Conservation (phyloP, 2,888 invertebrate genomes). For the Corythucha ciliata region DNA sequence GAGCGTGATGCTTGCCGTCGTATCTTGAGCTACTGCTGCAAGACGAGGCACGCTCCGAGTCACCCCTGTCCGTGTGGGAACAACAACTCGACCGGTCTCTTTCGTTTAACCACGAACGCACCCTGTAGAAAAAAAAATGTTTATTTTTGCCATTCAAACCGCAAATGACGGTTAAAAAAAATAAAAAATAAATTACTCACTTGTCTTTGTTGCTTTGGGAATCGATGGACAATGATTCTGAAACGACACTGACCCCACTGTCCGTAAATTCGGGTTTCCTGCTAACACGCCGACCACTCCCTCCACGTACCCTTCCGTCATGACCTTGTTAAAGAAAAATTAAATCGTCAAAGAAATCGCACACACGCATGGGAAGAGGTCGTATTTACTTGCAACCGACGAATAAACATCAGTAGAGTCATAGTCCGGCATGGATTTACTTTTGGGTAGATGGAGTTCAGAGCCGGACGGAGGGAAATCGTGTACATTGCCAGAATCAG, state of each 20-base stretch:
- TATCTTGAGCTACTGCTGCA: conserved; percentile 27
- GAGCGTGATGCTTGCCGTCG: conserved; percentile 23
- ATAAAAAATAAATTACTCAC: conserved; percentile 16
- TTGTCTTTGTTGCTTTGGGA: conserved; percentile 31
- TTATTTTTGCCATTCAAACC: not conserved
- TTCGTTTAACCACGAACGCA: conserved; percentile 53
- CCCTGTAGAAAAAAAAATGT: conserved; percentile 39
- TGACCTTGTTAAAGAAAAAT: too few relatives aligned
- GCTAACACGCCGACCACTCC: conserved; percentile 41
- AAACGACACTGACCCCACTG: conserved; percentile 68
- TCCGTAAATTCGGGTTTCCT: conserved; percentile 67
- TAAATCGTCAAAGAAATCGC: too few relatives aligned
- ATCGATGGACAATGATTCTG: conserved; percentile 44
- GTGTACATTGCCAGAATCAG: conserved; percentile 69
- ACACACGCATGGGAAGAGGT: too few relatives aligned
- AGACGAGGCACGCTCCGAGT: conserved; percentile 36
- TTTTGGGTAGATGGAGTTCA: conserved; percentile 47
- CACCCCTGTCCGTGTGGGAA: conserved; percentile 32
- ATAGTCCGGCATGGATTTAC: conserved; percentile 55
- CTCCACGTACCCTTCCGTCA: conserved; percentile 41
- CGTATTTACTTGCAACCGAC: conserved; percentile 26
- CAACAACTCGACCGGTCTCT: conserved; percentile 41
- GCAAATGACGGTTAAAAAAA: too few relatives aligned
- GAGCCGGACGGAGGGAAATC: conserved; percentile 52
- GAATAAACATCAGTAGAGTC: conserved; percentile 39